These are phyloP conservation scores for Aphelocoma coerulescens DNA, from an alignment of 2,113 vertebrate genomes.

Conservation along the genomic window DNA sequence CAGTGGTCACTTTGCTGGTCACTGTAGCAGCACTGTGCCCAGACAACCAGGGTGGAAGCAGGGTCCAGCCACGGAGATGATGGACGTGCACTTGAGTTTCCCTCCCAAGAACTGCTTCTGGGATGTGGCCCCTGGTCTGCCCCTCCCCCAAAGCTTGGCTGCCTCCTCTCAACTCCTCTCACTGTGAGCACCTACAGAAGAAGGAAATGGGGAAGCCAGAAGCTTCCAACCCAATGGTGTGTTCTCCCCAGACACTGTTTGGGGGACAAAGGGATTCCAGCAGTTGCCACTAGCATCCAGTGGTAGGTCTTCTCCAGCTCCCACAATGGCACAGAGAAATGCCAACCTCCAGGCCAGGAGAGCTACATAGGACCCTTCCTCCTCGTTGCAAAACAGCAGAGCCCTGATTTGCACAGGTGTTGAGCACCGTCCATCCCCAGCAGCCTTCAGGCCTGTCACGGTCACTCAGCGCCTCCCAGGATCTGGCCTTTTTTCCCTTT, in stretches of 20 bases:
- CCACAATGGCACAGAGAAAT: background rate
- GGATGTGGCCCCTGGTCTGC: rapidly evolving
- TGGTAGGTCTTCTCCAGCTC: background rate
- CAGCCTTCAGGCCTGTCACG: background rate
- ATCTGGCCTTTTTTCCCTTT: slow-evolving; percentile 25
- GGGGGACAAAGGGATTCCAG: background rate
- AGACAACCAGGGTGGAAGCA: background rate
- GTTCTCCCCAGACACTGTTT: background rate
- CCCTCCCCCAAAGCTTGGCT: background rate
- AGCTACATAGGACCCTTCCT: background rate
- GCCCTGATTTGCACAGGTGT: background rate
- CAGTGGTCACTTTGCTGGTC: background rate
- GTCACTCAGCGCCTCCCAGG: slow-evolving; percentile 33
- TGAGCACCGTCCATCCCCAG: background rate
- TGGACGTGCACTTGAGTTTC: background rate
- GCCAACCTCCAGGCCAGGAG: rapidly evolving
- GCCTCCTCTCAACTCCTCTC: background rate
- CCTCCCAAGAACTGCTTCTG: background rate
- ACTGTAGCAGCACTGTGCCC: background rate
- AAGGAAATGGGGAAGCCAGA: background rate
- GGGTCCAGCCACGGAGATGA: background rate
- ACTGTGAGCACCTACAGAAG: background rate
- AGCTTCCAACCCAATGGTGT: background rate
- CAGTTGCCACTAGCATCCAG: background rate
- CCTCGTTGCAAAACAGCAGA: background rate